A percentile compares a stretch with the other conserved stretches of the same genome.
Evolutionary conservation across 2,113 vertebrate species (phyloP).

Genomic region (Lontra canadensis): DNA sequence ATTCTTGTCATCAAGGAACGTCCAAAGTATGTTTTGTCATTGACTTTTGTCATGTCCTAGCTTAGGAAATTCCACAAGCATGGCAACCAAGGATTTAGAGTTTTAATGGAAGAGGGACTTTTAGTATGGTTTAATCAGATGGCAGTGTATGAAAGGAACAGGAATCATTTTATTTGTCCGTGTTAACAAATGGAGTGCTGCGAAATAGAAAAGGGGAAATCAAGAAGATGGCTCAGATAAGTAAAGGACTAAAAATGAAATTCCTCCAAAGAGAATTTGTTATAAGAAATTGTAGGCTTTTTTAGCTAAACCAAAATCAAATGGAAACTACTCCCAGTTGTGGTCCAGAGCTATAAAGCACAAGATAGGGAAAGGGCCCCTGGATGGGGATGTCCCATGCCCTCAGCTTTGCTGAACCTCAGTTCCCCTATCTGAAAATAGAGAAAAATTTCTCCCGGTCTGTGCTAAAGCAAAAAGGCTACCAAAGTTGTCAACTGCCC

Average conservation of each 20-base stretch:
- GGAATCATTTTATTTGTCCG: neutral
- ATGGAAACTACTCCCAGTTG: neutral
- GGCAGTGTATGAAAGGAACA: neutral
- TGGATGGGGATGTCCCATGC: no score
- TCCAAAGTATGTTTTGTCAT: neutral
- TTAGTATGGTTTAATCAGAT: neutral
- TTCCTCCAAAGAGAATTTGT: neutral
- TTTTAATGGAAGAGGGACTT: neutral
- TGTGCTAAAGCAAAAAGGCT: neutral
- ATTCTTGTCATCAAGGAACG: neutral
- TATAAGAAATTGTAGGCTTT: neutral
- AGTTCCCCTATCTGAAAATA: neutral
- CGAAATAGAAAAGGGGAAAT: neutral
- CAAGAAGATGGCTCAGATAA: neutral
- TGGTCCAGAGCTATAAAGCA: neutral
- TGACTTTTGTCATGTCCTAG: neutral
- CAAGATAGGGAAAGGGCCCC: neutral
- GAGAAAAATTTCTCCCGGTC: neutral
- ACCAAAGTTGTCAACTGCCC: neutral
- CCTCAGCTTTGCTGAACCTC: neutral
- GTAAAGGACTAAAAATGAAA: neutral
- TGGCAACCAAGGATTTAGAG: neutral
- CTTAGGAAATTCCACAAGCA: neutral
- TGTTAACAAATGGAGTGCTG: neutral
- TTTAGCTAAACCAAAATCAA: neutral